phyloP scores from a whole-genome alignment of 2,888 invertebrate genomes.

The Notodonta ziczac region DNA sequence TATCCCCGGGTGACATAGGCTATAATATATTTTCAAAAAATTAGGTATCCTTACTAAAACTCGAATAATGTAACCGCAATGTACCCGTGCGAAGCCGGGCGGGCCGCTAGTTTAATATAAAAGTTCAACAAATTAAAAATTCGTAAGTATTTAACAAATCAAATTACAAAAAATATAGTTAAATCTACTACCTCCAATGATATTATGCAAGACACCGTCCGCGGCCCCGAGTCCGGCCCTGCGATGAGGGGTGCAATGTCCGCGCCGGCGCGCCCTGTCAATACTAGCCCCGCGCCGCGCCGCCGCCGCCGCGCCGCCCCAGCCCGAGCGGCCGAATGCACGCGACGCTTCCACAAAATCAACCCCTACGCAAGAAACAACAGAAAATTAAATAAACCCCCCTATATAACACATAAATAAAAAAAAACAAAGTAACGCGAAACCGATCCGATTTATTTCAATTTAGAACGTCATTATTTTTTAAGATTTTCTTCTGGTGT shows the following conservation, averaged over 20 bases:
- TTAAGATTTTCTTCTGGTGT: constrained; percentile 26
- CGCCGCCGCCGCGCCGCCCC: constrained; percentile 60
- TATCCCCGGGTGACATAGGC: too few relatives aligned
- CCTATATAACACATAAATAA: constrained; percentile 14
- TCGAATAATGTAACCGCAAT: too few relatives aligned
- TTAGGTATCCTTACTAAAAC: too few relatives aligned
- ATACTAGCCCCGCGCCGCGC: constrained; percentile 45
- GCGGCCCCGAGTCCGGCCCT: constrained; percentile 47
- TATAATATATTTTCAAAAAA: too few relatives aligned
- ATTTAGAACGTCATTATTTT: constrained; percentile 22
- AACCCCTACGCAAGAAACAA: constrained; percentile 22
- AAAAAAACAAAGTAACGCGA: constrained; percentile 25
- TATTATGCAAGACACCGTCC: too few relatives aligned
- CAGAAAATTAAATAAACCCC: constrained; percentile 25
- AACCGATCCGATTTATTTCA: constrained; percentile 19
- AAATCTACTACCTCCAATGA: too few relatives aligned
- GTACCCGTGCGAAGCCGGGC: too few relatives aligned
- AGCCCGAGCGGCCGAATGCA: constrained; percentile 60
- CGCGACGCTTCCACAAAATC: constrained; percentile 43
- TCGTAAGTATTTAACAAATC: too few relatives aligned
- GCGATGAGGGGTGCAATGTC: constrained; percentile 62
- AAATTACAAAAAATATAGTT: too few relatives aligned
- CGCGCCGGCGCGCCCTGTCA: constrained; percentile 68
- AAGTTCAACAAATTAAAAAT: too few relatives aligned
- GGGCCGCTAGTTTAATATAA: too few relatives aligned